A percentile compares a stretch with the other conserved stretches of the same genome.
Conservation (phyloP, 2,888 invertebrate genomes). For the Alitta virens region DNA sequence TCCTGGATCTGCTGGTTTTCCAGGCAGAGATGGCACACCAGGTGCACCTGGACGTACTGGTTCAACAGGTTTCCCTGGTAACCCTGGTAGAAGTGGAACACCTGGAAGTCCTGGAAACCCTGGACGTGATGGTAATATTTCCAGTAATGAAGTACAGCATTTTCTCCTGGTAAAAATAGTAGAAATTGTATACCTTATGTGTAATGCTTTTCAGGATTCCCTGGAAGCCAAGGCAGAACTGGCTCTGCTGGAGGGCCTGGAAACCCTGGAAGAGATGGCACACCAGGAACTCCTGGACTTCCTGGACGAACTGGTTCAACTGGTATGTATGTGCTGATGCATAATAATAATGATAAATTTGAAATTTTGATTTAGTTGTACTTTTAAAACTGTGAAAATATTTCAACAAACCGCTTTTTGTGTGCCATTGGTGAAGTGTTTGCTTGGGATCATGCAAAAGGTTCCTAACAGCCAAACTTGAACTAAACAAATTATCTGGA, state of each 20-base stretch:
- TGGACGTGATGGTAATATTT: neutral
- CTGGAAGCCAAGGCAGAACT: neutral
- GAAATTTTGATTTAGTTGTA: too few species aligned
- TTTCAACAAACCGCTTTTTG: too few species aligned
- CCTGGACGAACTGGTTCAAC: slow-evolving; percentile 12
- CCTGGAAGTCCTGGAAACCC: slow-evolving; percentile 1
- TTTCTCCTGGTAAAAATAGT: neutral
- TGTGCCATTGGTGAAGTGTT: too few species aligned
- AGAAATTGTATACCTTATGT: neutral
- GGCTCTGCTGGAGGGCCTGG: slow-evolving; percentile 9
- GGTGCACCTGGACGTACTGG: slow-evolving; percentile 13
- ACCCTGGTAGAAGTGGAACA: slow-evolving; percentile 6
- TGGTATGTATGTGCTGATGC: slow-evolving; percentile 2
- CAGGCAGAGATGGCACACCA: slow-evolving; percentile 2
- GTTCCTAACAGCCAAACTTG: too few species aligned
- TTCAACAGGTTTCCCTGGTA: neutral
- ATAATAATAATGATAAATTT: too few species aligned
- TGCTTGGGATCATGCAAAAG: too few species aligned
- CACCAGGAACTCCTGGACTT: slow-evolving; percentile 13
- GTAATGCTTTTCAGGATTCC: neutral
- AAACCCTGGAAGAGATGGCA: neutral
- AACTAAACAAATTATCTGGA: too few species aligned
- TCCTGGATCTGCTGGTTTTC: neutral
- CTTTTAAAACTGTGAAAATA: too few species aligned
- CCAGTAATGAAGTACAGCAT: too few species aligned